A percentile compares a stretch with the other conserved stretches of the same genome.
Evolutionary conservation across 2,888 invertebrate species (phyloP).

Genomic region (Pyrochroa serraticornis): DNA sequence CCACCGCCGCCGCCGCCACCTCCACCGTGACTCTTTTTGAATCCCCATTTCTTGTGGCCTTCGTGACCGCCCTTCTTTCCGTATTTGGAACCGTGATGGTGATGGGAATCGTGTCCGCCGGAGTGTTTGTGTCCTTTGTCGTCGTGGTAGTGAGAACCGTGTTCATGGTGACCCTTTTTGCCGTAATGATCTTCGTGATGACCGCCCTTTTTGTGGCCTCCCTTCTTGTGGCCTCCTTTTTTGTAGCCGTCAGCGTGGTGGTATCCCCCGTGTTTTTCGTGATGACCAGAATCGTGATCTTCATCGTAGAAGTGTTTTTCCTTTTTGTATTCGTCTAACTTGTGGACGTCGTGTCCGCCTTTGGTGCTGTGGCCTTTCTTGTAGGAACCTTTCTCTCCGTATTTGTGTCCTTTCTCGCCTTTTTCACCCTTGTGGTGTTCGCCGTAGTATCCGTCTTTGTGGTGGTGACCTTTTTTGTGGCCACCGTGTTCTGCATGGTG

Average conservation of each 20-base stretch:
- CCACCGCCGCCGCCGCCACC: conserved; percentile 28
- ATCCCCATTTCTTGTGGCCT: conserved; percentile 80
- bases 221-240: conserved; percentile 81
- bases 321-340: conserved; percentile 84
- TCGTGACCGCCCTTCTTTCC: conserved; percentile 82
- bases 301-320: conserved; percentile 87
- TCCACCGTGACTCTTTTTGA: conserved; percentile 57
- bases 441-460: conserved; percentile 69
- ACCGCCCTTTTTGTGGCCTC: conserved; percentile 79
- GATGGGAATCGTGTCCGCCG: conserved; percentile 78
- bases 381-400: conserved; percentile 75
- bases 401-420: conserved; percentile 68
- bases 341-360: conserved; percentile 85
- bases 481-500: conserved; percentile 70
- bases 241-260: conserved; percentile 82
- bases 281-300: conserved; percentile 80
- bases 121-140: conserved; percentile 81
- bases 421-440: conserved; percentile 71
- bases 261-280: conserved; percentile 81
- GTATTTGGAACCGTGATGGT: conserved; percentile 74
- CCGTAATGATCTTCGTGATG: conserved; percentile 80
- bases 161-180: conserved; percentile 79
- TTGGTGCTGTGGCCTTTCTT: conserved; percentile 87
- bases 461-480: conserved; percentile 66
- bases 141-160: conserved; percentile 80